Percentiles rank a stretch among this genome's conserved stretches.
phyloP scores from a whole-genome alignment of 2,888 invertebrate species.

The Monopis laevigella region DNA sequence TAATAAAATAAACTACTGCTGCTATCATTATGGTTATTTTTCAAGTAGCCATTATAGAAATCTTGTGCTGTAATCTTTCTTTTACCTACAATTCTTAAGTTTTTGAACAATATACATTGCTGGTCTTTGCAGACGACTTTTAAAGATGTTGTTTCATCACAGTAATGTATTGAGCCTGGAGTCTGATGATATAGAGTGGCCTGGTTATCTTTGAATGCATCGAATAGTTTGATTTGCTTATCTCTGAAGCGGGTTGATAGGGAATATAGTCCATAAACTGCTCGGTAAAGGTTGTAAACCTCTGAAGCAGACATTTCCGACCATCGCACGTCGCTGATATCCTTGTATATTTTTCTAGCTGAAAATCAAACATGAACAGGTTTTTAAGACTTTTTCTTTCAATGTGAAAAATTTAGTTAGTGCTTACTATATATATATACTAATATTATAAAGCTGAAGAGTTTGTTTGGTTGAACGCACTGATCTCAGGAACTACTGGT shows the following conservation, averaged over 20 bases:
- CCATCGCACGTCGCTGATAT: conserved; percentile 74
- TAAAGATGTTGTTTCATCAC: conserved; percentile 64
- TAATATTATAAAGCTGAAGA: too few species aligned
- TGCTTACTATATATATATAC: too few species aligned
- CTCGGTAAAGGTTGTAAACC: conserved; percentile 77
- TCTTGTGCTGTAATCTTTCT: conserved; percentile 79
- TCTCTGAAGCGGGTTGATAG: conserved; percentile 71
- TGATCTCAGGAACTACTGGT: too few species aligned
- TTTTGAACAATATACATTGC: conserved; percentile 71
- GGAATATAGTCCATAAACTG: conserved; percentile 71
- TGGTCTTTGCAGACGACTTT: conserved; percentile 73
- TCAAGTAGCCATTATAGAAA: conserved; percentile 88
- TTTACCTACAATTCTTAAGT: conserved; percentile 73
- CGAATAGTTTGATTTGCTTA: conserved; percentile 70
- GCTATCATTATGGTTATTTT: conserved; percentile 50
- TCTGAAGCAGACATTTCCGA: conserved; percentile 66
- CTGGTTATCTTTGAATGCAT: conserved; percentile 47
- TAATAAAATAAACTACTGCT: conserved; percentile 8
- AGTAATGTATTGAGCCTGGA: conserved; percentile 71
- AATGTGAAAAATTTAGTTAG: too few species aligned
- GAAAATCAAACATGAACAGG: too few species aligned
- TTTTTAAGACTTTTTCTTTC: too few species aligned
- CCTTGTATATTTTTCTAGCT: conserved; percentile 79
- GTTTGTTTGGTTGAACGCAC: too few species aligned
- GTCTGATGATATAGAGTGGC: conserved; percentile 23